Conservation (phyloP, 2,888 invertebrate species). For the Aporophyla lueneburgensis region DNA sequence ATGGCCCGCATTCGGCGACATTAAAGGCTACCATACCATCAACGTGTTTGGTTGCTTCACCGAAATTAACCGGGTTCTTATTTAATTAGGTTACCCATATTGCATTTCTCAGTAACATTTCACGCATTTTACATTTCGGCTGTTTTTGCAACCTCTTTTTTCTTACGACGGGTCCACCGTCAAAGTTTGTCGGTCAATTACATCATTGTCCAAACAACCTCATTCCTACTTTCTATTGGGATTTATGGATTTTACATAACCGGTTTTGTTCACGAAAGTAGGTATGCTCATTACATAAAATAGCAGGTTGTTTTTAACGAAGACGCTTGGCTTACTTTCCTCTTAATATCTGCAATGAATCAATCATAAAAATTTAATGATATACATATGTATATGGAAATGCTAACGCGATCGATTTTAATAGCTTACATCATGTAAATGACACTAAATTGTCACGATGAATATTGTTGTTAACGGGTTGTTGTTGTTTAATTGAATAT, state of each 20-base stretch:
- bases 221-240: conserved; percentile 64
- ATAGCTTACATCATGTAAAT: conserved; percentile 31
- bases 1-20: conserved; percentile 49
- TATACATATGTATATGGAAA: conserved; percentile 13
- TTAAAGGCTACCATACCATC: conserved; percentile 54
- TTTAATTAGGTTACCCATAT: conserved; percentile 78
- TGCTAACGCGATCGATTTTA: conserved; percentile 14
- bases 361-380: conserved; percentile 42
- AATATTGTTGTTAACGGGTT: conserved; percentile 18
- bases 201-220: conserved; percentile 63
- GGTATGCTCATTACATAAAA: conserved; percentile 65
- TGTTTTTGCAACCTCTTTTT: conserved; percentile 80
- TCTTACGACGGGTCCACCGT: conserved; percentile 37
- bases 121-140: conserved; percentile 57
- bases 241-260: conserved; percentile 66
- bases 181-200: conserved; percentile 58
- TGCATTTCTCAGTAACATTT: conserved; percentile 75
- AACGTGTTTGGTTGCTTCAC: conserved; percentile 63
- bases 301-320: conserved; percentile 44
- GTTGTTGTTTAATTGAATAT: conserved; percentile 52
- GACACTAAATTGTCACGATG: conserved; percentile 2
- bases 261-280: conserved; percentile 57
- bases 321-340: conserved; percentile 46
- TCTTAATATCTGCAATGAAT: conserved; percentile 35
- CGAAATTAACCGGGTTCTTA: conserved; percentile 83